Evolutionary conservation across 2,113 vertebrate species (phyloP), one percentile per base, ranked within the genome.

Genomic region (Thinocorus orbignyianus): DNA sequence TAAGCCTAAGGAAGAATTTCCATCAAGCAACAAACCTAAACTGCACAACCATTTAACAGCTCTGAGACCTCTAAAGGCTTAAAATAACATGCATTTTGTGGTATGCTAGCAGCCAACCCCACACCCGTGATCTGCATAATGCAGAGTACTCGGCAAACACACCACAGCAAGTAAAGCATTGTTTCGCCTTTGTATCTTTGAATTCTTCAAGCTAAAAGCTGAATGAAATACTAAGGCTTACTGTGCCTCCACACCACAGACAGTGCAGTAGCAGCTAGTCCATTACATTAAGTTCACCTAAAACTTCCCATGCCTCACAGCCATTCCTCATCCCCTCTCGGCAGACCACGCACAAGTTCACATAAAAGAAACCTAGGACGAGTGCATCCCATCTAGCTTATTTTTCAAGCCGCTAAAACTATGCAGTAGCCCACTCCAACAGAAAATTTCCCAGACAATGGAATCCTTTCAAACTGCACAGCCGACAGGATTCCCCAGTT

Each of bases 261-360:
- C 58, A 74, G 79, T 52, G 86, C 44, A 28, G 64, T 13, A 97
- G 82, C 92, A 97, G 96, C 96, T 97, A 52, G n/a, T 60, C 78
- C 86, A 78, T 97, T 92, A 94, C 93, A 28, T 95, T 93, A 97
- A 98, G 96, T 98, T 98, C 26, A 42, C 35, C 96, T 92, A 35
- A 76, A 97, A 96, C 97, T 98, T 97, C 97, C 95, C 97, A 94
- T 76, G 94, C 87, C 83, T 94, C 91, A 48, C 91, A 78, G 85
- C 55, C 81, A 68, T 91, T 76, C 87, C 93, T 70, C 85, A 94
- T 71, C 26, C 90, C 62, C 71, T 86, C 90, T 37, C 51, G 17
- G 93, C 78, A 90, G 95, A 92, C 58, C 46, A 90, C 90, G 83
- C 70, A 55, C 92, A 97, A 98, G 95, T 98, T 97, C 95, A 85